phyloP scores from a whole-genome alignment of 2,888 invertebrate species.

The Mythimna lalbum region DNA sequence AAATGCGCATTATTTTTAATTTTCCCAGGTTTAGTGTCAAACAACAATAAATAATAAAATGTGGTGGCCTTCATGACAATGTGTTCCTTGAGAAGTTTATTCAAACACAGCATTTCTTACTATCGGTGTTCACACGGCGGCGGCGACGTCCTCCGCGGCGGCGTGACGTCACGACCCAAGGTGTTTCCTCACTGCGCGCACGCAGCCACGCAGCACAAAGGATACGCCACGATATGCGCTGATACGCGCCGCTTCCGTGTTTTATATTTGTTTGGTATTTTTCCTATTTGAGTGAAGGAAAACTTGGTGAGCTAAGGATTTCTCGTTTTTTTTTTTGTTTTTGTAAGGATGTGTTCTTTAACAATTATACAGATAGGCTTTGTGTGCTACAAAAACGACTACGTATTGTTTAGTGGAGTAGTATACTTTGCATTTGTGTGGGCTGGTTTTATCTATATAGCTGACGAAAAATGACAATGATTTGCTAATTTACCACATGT shows the following conservation, averaged over 20 bases:
- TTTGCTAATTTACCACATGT: no score
- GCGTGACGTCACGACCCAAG: constrained; percentile 65
- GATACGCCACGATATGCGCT: constrained; percentile 71
- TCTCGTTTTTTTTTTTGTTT: constrained; percentile 9
- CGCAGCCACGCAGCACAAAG: constrained; percentile 71
- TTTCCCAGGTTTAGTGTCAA: constrained; percentile 40
- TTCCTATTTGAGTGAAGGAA: constrained; percentile 64
- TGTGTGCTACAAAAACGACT: constrained; percentile 13
- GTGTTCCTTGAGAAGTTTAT: constrained; percentile 55
- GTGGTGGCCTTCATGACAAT: constrained; percentile 36
- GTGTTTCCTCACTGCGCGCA: constrained; percentile 72
- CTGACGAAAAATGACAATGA: neutral
- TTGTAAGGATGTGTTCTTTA: constrained; percentile 19
- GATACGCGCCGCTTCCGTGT: constrained; percentile 70
- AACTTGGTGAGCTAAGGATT: constrained; percentile 47
- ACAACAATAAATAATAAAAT: constrained; percentile 51
- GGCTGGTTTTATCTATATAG: neutral
- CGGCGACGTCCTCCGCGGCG: constrained; percentile 51
- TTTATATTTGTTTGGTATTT: constrained; percentile 66
- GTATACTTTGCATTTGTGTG: neutral
- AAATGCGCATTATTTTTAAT: constrained; percentile 42
- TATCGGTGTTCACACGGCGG: constrained; percentile 53
- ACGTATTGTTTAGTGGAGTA: constrained; percentile 12
- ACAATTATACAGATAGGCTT: neutral
- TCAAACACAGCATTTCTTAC: constrained; percentile 61